A percentile compares a stretch with the other conserved stretches of the same genome.
Evolutionary conservation across 2,113 vertebrate species (phyloP).

Genomic region (mouse (Mus musculus)): GRCm39 chr14:103762001-103762500

Average conservation of each 20-base stretch:
- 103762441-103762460: background rate
- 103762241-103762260: background rate
- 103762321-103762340: background rate
- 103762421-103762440: background rate
- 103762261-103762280: background rate
- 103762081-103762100: background rate
- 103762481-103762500: background rate
- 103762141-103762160: background rate
- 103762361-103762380: background rate
- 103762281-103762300: background rate
- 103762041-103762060: background rate
- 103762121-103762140: background rate
- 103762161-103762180: background rate
- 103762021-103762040: background rate
- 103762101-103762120: background rate
- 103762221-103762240: background rate
- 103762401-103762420: background rate
- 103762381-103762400: background rate
- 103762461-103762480: background rate
- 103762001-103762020: background rate
- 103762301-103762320: background rate
- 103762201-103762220: background rate
- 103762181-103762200: background rate
- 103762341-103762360: background rate
- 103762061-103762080: background rate